Evolutionary conservation across 2,113 vertebrate genomes (phyloP).

Genomic region (Meles meles): DNA sequence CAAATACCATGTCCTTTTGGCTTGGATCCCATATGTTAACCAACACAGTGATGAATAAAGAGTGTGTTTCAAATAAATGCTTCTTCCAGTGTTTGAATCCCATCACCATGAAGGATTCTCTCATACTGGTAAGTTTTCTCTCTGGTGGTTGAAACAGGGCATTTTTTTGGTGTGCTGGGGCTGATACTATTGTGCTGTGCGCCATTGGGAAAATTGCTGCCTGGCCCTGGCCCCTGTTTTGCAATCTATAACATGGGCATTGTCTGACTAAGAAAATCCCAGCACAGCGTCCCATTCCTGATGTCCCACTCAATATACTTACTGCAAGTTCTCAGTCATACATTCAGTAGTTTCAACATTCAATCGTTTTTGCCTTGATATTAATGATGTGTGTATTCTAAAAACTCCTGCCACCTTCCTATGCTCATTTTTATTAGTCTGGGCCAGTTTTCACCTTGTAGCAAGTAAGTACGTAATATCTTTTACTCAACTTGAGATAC

Average conservation of each 20-base stretch:
- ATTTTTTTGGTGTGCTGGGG: background rate
- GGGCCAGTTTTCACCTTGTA: background rate
- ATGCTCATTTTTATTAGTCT: slow-evolving; percentile 2
- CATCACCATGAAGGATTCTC: background rate
- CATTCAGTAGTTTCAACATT: background rate
- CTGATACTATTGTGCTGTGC: background rate
- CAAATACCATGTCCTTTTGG: background rate
- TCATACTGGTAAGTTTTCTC: background rate
- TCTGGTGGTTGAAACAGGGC: background rate
- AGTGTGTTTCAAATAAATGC: background rate
- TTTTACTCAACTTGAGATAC: background rate
- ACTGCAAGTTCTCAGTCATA: background rate
- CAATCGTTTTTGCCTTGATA: background rate
- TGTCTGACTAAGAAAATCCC: background rate
- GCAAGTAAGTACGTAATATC: background rate
- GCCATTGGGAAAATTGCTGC: background rate
- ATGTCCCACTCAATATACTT: background rate
- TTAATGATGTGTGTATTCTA: background rate
- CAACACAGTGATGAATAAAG: background rate
- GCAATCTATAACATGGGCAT: background rate
- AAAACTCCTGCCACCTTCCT: background rate
- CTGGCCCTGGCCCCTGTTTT: background rate
- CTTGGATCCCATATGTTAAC: background rate
- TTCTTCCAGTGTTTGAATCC: background rate
- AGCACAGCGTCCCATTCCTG: background rate